A percentile compares a stretch with the other conserved stretches of the same genome.
Conservation (phyloP, 2,888 invertebrate species). For the Cylindroiulus punctatus region DNA sequence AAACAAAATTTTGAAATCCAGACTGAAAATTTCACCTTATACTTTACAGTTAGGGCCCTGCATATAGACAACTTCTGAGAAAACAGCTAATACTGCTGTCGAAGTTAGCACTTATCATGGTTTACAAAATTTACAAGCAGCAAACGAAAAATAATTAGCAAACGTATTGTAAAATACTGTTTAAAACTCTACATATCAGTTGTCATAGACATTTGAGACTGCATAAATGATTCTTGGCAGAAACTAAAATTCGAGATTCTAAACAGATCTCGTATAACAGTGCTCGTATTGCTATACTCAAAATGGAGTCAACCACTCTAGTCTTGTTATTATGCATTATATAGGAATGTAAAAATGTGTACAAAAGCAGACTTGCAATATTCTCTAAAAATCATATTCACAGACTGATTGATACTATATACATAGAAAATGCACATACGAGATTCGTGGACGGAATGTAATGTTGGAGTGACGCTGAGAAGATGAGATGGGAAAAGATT, state of each 20-base stretch:
- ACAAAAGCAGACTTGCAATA: neutral
- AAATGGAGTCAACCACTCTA: neutral
- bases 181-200: too few relatives aligned
- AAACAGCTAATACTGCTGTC: too few relatives aligned
- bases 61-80: neutral
- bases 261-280: neutral
- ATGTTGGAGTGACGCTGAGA: neutral
- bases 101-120: too few relatives aligned
- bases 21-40: neutral
- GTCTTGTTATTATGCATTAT: neutral
- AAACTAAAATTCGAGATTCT: too few relatives aligned
- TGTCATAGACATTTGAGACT: too few relatives aligned
- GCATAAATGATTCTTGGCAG: neutral
- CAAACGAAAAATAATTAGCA: too few relatives aligned
- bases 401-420: neutral
- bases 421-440: neutral
- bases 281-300: neutral
- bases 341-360: neutral
- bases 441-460: neutral
- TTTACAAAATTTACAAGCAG: too few relatives aligned
- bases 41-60: neutral
- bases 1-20: neutral
- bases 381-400: neutral
- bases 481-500: neutral
- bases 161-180: too few relatives aligned